These are phyloP conservation scores for Bradypodion pumilum DNA, from an alignment of 2,797 vertebrate genomes.

Conservation along the genomic window DNA sequence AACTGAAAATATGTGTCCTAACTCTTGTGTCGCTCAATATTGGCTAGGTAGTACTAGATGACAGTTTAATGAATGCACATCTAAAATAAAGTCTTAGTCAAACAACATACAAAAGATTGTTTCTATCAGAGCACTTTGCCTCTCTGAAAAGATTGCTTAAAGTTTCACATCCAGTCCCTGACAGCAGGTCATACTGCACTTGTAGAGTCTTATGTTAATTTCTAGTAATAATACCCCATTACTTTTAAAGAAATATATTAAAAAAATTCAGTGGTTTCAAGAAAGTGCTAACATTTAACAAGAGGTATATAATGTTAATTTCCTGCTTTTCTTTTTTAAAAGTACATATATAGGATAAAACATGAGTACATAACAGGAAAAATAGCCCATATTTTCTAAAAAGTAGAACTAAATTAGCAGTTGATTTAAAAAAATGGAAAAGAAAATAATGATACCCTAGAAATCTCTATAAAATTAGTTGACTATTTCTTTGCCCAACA, in stretches of 20 bases:
- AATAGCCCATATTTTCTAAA: slow-evolving; percentile 33
- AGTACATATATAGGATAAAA: background rate
- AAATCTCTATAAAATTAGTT: slow-evolving; percentile 26
- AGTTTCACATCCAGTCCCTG: slow-evolving; percentile 58
- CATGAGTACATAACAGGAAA: background rate
- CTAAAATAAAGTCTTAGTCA: slow-evolving; percentile 26
- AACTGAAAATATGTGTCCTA: background rate
- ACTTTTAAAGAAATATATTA: slow-evolving; percentile 69
- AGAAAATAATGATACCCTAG: background rate
- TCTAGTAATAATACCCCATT: slow-evolving; percentile 59
- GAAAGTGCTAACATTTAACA: slow-evolving; percentile 66
- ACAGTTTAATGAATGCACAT: background rate
- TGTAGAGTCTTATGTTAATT: slow-evolving; percentile 49
- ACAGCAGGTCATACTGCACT: slow-evolving; percentile 36
- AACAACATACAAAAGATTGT: background rate
- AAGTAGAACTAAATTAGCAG: slow-evolving; percentile 42
- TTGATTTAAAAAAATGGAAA: background rate
- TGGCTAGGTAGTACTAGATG: background rate
- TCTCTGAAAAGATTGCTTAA: slow-evolving; percentile 60
- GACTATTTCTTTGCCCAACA: no score
- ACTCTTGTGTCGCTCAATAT: background rate
- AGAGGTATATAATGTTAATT: slow-evolving; percentile 64
- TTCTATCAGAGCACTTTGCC: slow-evolving; percentile 41
- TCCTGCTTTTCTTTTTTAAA: slow-evolving; percentile 60
- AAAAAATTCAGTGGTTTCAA: slow-evolving; percentile 64